phyloP scores from a whole-genome alignment of 2,888 invertebrate species.

The Agriopis leucophaearia region DNA sequence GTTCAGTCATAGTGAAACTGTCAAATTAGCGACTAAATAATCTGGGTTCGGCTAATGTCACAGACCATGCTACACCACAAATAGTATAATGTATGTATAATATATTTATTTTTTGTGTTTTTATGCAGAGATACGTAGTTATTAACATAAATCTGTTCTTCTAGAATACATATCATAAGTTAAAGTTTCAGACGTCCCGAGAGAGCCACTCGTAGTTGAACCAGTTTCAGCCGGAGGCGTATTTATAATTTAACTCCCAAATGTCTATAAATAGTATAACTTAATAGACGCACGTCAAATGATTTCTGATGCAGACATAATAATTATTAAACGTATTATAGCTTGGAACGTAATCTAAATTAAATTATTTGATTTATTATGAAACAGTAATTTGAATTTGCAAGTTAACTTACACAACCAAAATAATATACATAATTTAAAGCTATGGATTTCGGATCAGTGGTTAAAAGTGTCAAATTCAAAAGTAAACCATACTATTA shows the following conservation, averaged over 20 bases:
- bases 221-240: conserved; percentile 30
- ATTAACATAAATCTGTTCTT: conserved; percentile 30
- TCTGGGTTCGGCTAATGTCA: too few species aligned
- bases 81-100: background rate
- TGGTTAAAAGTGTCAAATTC: too few species aligned
- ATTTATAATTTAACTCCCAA: conserved; percentile 43
- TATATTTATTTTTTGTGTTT: background rate
- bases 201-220: conserved; percentile 27
- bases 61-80: too few species aligned
- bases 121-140: background rate
- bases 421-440: too few species aligned
- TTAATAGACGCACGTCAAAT: conserved; percentile 40
- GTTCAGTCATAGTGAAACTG: too few species aligned
- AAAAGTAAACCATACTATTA: too few species aligned
- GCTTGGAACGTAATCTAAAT: conserved; percentile 6
- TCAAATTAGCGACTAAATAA: too few species aligned
- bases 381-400: background rate
- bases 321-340: background rate
- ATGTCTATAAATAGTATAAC: conserved; percentile 43
- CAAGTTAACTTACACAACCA: background rate
- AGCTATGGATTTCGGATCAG: too few species aligned
- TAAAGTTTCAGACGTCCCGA: conserved; percentile 29
- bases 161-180: conserved; percentile 31
- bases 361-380: background rate
- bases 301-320: conserved; percentile 25